Percentiles rank a stretch among this genome's conserved stretches.
phyloP scores from a whole-genome alignment of 2,113 vertebrate genomes.

The Pterophyllum scalare region DNA sequence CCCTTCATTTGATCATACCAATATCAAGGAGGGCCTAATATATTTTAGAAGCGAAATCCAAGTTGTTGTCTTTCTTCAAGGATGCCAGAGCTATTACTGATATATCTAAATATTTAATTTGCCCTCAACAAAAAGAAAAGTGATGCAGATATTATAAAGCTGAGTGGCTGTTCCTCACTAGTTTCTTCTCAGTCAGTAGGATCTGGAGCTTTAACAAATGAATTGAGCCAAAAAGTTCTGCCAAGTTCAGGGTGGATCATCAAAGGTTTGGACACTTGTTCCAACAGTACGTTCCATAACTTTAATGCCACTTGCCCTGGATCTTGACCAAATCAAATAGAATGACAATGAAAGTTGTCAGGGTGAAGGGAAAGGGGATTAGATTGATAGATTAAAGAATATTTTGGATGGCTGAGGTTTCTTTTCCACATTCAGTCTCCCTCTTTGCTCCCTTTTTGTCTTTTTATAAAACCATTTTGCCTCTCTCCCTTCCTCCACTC shows the following conservation, averaged over 20 bases:
- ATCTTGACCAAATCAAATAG: background rate
- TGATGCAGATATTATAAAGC: background rate
- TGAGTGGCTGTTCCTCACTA: background rate
- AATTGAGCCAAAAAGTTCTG: background rate
- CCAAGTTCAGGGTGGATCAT: background rate
- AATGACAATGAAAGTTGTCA: background rate
- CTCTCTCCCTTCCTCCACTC: background rate
- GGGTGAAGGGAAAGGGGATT: background rate
- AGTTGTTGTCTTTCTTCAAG: background rate
- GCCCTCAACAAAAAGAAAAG: background rate
- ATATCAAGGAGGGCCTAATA: background rate
- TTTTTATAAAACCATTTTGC: background rate
- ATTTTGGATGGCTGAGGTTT: background rate
- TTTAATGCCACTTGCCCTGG: background rate
- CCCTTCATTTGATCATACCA: background rate
- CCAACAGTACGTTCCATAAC: background rate
- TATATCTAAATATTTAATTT: background rate
- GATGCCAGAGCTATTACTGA: background rate
- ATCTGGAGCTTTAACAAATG: background rate
- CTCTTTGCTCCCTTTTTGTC: fast-evolving
- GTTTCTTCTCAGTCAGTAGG: background rate
- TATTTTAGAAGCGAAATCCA: background rate
- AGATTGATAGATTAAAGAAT: background rate
- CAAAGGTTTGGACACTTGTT: background rate
- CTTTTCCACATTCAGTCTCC: background rate